Conservation (phyloP, 2,888 invertebrate species). For the Odontomyia ornata region DNA sequence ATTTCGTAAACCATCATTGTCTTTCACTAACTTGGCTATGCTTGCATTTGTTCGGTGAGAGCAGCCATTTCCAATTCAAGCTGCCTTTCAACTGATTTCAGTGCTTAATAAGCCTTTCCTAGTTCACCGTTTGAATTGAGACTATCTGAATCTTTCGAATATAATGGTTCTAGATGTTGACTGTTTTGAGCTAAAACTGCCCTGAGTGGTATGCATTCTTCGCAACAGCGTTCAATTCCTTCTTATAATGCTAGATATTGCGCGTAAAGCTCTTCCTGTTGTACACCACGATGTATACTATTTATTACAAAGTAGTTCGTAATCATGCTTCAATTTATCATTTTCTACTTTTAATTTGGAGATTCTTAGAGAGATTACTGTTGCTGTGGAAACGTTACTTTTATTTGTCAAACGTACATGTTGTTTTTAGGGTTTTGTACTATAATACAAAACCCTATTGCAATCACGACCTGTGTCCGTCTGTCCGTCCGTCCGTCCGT, state of each 20-base stretch:
- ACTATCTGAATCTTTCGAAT: constrained; percentile 70
- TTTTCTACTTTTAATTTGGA: constrained; percentile 87
- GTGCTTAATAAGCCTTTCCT: constrained; percentile 90
- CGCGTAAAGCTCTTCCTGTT: constrained; percentile 65
- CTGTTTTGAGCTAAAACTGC: constrained; percentile 81
- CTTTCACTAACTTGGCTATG: constrained; percentile 77
- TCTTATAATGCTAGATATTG: constrained; percentile 85
- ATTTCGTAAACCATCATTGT: constrained; percentile 79
- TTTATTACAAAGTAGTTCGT: constrained; percentile 76
- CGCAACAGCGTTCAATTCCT: constrained; percentile 84
- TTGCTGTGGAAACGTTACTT: constrained; percentile 55
- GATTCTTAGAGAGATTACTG: constrained; percentile 55
- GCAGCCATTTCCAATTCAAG: constrained; percentile 87
- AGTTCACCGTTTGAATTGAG: constrained; percentile 90
- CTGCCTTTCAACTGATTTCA: constrained; percentile 93
- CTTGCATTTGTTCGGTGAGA: constrained; percentile 79
- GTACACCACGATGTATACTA: constrained; percentile 73
- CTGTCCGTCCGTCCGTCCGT: too few species aligned
- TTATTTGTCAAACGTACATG: constrained; percentile 59
- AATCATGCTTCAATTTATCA: constrained; percentile 80
- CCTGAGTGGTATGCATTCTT: constrained; percentile 90
- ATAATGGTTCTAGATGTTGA: constrained; percentile 64
- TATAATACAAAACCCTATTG: too few species aligned
- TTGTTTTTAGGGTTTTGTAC: constrained; percentile 57
- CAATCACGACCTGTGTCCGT: too few species aligned